Evolutionary conservation across 2,888 invertebrate genomes (phyloP).

Genomic region (Podotricha telesiphe): DNA sequence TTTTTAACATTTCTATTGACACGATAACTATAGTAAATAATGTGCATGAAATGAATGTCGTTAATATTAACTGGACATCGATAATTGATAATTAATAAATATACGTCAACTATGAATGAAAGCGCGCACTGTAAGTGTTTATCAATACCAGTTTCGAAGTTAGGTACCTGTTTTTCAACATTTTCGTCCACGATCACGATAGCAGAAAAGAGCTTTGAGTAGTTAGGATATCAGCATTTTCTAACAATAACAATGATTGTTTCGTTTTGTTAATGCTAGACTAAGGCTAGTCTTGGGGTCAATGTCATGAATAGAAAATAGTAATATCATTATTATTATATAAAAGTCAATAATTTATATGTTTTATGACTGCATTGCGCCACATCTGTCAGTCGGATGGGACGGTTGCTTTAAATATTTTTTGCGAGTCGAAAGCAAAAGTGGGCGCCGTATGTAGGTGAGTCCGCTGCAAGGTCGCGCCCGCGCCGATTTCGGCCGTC

Average conservation of each 20-base stretch:
- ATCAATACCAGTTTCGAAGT: constrained; percentile 19
- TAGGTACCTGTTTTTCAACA: constrained; percentile 27
- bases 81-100: constrained; percentile 20
- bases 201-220: constrained; percentile 13
- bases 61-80: constrained; percentile 13
- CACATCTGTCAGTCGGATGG: constrained; percentile 23
- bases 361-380: constrained; percentile 19
- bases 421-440: constrained; percentile 82
- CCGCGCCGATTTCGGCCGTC: constrained; percentile 81
- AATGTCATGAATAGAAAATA: background rate
- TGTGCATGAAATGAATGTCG: constrained; percentile 6
- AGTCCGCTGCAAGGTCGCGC: constrained; percentile 80
- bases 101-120: constrained; percentile 26
- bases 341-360: background rate
- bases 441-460: constrained; percentile 81
- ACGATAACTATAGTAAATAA: constrained; percentile 10
- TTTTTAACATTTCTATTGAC: constrained; percentile 19
- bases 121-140: constrained; percentile 8
- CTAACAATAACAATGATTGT: background rate
- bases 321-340: background rate
- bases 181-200: constrained; percentile 10
- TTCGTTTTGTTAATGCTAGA: background rate
- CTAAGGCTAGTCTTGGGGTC: background rate
- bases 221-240: background rate
- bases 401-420: constrained; percentile 55